These are phyloP conservation scores for Philereme vetulata DNA, from an alignment of 2,888 invertebrate species.

Conservation along the genomic window DNA sequence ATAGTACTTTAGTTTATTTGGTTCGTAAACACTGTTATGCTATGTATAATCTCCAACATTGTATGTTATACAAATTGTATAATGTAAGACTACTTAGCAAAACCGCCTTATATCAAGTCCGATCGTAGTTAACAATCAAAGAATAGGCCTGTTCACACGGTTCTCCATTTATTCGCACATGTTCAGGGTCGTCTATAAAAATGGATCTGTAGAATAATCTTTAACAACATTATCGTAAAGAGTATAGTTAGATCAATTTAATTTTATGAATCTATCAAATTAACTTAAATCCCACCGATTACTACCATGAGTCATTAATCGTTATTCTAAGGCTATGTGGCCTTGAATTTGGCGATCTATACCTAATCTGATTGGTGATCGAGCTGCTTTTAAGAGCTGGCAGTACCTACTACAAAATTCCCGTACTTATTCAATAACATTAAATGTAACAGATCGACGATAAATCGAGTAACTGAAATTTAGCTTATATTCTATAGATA, in stretches of 20 bases:
- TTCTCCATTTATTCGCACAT: constrained; percentile 55
- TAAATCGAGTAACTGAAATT: no score
- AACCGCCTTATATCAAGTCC: constrained; percentile 16
- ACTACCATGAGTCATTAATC: constrained; percentile 30
- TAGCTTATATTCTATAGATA: no score
- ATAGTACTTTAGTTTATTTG: no score
- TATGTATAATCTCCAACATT: no score
- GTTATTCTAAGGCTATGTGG: constrained; percentile 26
- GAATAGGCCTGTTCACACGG: constrained; percentile 27
- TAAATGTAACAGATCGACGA: no score
- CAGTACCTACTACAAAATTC: no score
- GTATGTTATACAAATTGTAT: no score
- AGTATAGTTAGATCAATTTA: constrained; percentile 37
- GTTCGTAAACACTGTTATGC: no score
- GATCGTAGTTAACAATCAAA: constrained; percentile 19
- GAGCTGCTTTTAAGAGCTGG: no score
- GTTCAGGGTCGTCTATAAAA: constrained; percentile 37
- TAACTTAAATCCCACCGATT: constrained; percentile 40
- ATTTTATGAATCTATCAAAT: constrained; percentile 26
- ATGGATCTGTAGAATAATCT: constrained; percentile 29
- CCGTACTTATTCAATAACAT: no score
- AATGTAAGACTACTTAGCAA: not conserved
- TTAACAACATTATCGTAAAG: constrained; percentile 39
- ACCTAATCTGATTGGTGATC: constrained; percentile 9
- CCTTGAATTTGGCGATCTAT: constrained; percentile 34